A percentile compares a stretch with the other conserved stretches of the same genome.
Evolutionary conservation across 2,888 invertebrate species (phyloP).

Genomic region (Tuta absoluta): DNA sequence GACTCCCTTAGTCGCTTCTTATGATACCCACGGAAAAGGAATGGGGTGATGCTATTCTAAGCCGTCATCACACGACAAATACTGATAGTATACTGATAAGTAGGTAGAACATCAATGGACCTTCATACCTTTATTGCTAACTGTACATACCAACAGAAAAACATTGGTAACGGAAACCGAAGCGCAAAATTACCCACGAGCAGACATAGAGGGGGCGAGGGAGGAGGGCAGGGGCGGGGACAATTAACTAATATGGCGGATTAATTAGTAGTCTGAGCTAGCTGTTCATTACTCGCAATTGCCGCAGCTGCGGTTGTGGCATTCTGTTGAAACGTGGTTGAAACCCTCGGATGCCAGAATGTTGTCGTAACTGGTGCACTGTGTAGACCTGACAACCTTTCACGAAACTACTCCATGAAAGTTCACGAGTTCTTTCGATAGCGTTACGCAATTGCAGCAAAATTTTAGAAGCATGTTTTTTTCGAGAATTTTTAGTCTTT

Average conservation of each 20-base stretch:
- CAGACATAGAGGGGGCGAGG: conserved; percentile 44
- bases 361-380: conserved; percentile 14
- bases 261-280: conserved; percentile 56
- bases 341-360: conserved; percentile 14
- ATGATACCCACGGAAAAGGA: no score
- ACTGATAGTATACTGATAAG: neutral
- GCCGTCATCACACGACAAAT: no score
- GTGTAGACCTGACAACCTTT: conserved; percentile 12
- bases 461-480: no score
- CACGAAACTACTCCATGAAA: conserved; percentile 15
- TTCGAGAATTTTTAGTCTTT: no score
- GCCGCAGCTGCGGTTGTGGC: conserved; percentile 29
- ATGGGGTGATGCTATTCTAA: no score
- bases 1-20: no score
- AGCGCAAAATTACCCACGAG: conserved; percentile 27
- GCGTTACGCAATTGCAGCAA: neutral
- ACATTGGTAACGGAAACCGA: conserved; percentile 34
- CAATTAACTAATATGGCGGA: conserved; percentile 70
- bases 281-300: conserved; percentile 38
- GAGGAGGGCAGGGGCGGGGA: conserved; percentile 39
- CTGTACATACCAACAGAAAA: conserved; percentile 5
- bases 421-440: conserved; percentile 22
- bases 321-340: conserved; percentile 24
- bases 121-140: neutral
- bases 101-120: neutral